Percentiles rank a stretch among this genome's conserved stretches.
Conservation (phyloP, 2,888 invertebrate genomes). For the Chironomus riparius region DNA sequence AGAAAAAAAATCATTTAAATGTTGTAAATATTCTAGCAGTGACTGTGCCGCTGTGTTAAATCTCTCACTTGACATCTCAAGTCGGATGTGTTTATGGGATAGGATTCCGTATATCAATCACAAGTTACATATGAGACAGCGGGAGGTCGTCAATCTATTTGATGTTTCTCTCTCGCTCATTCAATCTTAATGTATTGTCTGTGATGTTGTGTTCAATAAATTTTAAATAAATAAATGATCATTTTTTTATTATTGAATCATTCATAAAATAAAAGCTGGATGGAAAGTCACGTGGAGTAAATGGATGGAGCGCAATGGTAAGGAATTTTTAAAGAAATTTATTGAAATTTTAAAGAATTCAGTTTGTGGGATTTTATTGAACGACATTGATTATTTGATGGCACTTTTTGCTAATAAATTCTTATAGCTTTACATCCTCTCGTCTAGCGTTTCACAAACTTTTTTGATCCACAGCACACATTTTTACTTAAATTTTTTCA, state of each 20-base stretch:
- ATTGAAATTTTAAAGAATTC: no score
- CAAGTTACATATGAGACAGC: conserved; percentile 12
- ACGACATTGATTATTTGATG: no score
- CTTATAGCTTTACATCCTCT: no score
- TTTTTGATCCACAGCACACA: no score
- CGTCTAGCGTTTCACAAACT: no score
- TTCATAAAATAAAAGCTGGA: not conserved
- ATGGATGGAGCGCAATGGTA: no score
- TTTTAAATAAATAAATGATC: conserved; percentile 20
- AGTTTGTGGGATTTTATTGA: no score
- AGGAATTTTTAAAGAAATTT: no score
- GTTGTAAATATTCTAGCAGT: not conserved
- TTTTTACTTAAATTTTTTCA: no score
- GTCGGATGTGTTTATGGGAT: conserved; percentile 21
- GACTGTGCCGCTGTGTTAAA: not conserved
- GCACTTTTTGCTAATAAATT: no score
- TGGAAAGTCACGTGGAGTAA: no score
- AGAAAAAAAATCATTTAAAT: not conserved
- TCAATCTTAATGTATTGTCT: conserved; percentile 1
- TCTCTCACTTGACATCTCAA: conserved; percentile 27
- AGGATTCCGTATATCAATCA: conserved; percentile 23
- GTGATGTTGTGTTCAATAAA: conserved; percentile 14
- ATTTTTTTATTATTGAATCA: conserved; percentile 14
- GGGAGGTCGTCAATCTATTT: conserved; percentile 26
- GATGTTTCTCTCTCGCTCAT: conserved; percentile 20